Evolutionary conservation across 2,888 invertebrate genomes (phyloP).

Genomic region (Hylaea fasciaria): DNA sequence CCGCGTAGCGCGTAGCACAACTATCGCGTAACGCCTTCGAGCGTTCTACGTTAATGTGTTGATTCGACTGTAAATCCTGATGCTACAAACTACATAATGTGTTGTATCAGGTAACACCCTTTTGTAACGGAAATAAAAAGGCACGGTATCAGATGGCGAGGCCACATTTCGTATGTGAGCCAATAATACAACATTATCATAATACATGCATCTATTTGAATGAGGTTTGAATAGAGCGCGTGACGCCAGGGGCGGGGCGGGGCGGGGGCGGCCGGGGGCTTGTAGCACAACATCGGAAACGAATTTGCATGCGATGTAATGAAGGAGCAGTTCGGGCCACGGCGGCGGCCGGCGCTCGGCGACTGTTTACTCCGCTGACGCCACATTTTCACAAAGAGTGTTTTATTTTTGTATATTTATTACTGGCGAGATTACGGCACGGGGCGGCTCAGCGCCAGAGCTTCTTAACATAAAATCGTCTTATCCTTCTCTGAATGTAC

Average conservation of each 20-base stretch:
- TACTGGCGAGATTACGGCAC: too few relatives aligned
- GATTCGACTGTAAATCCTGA: too few relatives aligned
- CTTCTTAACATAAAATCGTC: too few relatives aligned
- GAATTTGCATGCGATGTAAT: constrained; percentile 21
- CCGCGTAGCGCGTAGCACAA: too few relatives aligned
- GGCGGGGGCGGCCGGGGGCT: background rate
- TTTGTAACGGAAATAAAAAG: constrained; percentile 4
- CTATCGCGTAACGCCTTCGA: too few relatives aligned
- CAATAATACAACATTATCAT: constrained; percentile 23
- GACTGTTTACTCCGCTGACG: constrained; percentile 5
- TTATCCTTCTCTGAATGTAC: too few relatives aligned
- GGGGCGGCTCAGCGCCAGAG: too few relatives aligned
- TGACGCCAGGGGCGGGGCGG: constrained; percentile 1
- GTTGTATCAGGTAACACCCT: background rate
- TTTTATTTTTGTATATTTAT: constrained; percentile 4
- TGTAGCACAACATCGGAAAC: constrained; percentile 20
- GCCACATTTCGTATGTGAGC: constrained; percentile 10
- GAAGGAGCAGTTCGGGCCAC: constrained; percentile 8
- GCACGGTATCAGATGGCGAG: constrained; percentile 8
- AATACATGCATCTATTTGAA: constrained; percentile 22
- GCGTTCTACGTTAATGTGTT: too few relatives aligned
- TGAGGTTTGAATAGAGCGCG: constrained; percentile 16
- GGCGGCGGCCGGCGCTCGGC: background rate
- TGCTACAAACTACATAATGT: too few relatives aligned
- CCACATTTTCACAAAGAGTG: background rate